Evolutionary conservation across 2,113 vertebrate species (phyloP), one percentile per base, ranked within the genome.

Genomic region (Chiloscyllium plagiosum): DNA sequence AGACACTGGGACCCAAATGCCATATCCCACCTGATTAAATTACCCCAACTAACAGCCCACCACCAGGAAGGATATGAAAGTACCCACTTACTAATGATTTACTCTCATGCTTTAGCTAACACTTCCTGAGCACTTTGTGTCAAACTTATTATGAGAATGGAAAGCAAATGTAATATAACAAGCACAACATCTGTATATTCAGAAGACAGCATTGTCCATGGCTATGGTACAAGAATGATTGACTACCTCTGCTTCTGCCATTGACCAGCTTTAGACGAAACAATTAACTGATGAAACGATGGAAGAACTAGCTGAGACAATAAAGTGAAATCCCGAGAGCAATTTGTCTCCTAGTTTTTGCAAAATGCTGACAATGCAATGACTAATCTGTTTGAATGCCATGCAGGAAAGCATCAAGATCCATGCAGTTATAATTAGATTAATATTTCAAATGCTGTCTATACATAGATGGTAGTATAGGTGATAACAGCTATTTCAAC

Each of bases 391-490:
- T 50, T 94, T 68, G 70, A 26, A 94, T 94, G 19, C 37, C 24
- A 50, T 29, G 26, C 24, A 17, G 20, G 50, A 29, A 72, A 76
- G 29, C 29, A 37, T 61, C 56, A 93, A 93, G 89, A 56, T 56
- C 19, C 33, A 26, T 87, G 47, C 47, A 66, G 90, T 70, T 94
- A 69, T 68, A 94, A 47, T 94, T 94, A 94, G 66, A 70, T 69
- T 69, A 94, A 70, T 68, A 94, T 70, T 94, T 66, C 65, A 94
- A 94, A 94, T 61, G 92, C 12, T 94, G n/a, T 94, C 92, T 70
- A 94, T 47, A 94, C 37, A 15, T 94, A 94, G 66, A 70, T 70
- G 66, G 65, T 69, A 70, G 70, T 70, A 61, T 42, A 47, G 66
- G 65, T 47, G 65, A 69, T 42, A 69, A 94, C 66, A 69, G 66